Evolutionary conservation across 2,797 vertebrate species (phyloP).

Genomic region (Aphelocoma californica): DNA sequence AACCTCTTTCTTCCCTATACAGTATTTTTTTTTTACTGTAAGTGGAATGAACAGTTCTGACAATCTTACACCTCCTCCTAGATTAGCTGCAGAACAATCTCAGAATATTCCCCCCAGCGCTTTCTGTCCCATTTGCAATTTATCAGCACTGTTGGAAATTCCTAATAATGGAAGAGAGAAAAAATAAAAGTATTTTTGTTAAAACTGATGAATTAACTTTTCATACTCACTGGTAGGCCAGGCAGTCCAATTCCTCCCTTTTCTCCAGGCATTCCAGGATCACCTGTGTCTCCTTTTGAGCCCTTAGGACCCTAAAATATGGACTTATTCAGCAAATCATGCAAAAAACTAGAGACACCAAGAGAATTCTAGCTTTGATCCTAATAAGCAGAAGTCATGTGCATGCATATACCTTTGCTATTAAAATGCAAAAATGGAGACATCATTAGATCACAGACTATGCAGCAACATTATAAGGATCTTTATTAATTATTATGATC

Average conservation of each 20-base stretch:
- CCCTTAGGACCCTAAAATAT: conserved; percentile 90
- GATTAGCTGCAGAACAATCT: not conserved
- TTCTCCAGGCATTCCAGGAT: conserved; percentile 88
- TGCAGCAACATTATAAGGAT: not conserved
- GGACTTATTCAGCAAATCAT: not conserved
- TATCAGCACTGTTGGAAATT: not conserved
- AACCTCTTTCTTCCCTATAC: not conserved
- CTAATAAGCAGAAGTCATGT: not conserved
- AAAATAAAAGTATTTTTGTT: not conserved
- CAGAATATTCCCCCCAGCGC: not conserved
- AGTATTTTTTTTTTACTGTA: not conserved
- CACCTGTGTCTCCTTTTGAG: conserved; percentile 93
- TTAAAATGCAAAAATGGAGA: not conserved
- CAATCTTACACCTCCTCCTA: not conserved
- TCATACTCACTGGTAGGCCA: conserved; percentile 88
- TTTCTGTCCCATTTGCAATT: not conserved
- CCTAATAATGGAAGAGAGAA: not conserved
- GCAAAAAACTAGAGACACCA: not conserved
- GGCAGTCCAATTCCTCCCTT: conserved; percentile 92
- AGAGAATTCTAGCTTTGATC: not conserved
- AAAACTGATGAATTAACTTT: not conserved
- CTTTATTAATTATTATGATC: not conserved
- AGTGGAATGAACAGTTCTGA: not conserved
- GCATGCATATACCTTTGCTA: not conserved
- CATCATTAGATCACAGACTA: not conserved